Evolutionary conservation across 2,797 vertebrate genomes (phyloP), one percentile per base, ranked within the genome.

Genomic region (Micropoecilia bifurca): DNA sequence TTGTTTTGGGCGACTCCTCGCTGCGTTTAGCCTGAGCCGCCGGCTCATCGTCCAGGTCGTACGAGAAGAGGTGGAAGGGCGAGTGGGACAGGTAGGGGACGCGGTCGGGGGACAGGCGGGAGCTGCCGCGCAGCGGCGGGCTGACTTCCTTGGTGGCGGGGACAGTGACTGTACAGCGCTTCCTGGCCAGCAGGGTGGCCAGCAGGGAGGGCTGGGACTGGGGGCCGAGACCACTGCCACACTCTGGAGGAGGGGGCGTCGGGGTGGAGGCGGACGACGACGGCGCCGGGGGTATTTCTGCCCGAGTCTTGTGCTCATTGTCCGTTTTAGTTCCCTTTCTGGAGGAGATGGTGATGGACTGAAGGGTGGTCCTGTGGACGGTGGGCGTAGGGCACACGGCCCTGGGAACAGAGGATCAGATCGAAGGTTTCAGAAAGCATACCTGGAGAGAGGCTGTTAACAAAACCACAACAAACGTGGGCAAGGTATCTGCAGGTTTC

Each of bases 41-140:
- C 20, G 83, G 78, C 77, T 95, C 91, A 75, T 98, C 96, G 39
- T 97, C 94, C 33, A 98, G 93, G 93, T 99, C 97, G 0, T 99
- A 99, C 0, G 98, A 99, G 96, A 99, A 99, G 81, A 99, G 97
- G 87, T 98, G 97, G 86, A 99, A 99, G 82, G 98, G 98, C 12
- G 96, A 95, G 87, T 98, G 97, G n/a, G 97, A 97, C 76, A 97
- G 93, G 77, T 99, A 98, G 83, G 97, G 98, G 79, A 98, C 93
- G 83, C 92, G 96, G 79, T 97, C 95, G 13, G 96, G 85, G 0
- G 94, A 94, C 13, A 93, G 92, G 25, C 93, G 96, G 13, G 92
- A 80, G 7, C 90, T 86, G 86, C 96, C 94, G 8, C 95, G 95
- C 41, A 87, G 85, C 0, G 94, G 95, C 0, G 97, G 96, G 82